phyloP scores from a whole-genome alignment of 2,797 vertebrate species.

The Phoebastria nigripes region DNA sequence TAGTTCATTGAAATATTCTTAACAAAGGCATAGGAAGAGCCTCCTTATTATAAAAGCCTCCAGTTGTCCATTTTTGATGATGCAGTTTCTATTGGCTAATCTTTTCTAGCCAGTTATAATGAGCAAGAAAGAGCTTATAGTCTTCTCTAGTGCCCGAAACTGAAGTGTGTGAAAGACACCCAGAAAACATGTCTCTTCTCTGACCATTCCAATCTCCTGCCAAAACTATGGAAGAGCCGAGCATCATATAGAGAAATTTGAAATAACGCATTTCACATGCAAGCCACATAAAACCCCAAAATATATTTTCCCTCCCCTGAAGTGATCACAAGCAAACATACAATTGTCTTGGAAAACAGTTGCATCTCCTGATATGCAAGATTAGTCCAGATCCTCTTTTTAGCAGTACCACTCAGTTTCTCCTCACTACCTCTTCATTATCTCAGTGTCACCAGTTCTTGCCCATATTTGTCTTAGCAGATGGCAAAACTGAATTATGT shows the following conservation, averaged over 20 bases:
- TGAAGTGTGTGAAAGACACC: not conserved
- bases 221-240: not conserved
- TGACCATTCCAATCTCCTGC: not conserved
- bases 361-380: not conserved
- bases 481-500: not conserved
- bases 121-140: not conserved
- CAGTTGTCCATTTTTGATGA: not conserved
- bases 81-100: not conserved
- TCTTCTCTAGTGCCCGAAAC: not conserved
- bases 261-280: not conserved
- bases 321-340: not conserved
- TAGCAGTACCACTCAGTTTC: not conserved
- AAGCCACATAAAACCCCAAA: not conserved
- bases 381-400: not conserved
- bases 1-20: not conserved
- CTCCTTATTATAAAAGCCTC: not conserved
- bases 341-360: not conserved
- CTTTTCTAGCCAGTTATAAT: not conserved
- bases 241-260: not conserved
- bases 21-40: not conserved
- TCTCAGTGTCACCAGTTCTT: not conserved
- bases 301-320: not conserved
- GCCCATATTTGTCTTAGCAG: not conserved
- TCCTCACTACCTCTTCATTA: not conserved
- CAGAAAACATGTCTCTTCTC: not conserved